Evolutionary conservation across 2,113 vertebrate species (phyloP).

Genomic region (Pungitius pungitius): DNA sequence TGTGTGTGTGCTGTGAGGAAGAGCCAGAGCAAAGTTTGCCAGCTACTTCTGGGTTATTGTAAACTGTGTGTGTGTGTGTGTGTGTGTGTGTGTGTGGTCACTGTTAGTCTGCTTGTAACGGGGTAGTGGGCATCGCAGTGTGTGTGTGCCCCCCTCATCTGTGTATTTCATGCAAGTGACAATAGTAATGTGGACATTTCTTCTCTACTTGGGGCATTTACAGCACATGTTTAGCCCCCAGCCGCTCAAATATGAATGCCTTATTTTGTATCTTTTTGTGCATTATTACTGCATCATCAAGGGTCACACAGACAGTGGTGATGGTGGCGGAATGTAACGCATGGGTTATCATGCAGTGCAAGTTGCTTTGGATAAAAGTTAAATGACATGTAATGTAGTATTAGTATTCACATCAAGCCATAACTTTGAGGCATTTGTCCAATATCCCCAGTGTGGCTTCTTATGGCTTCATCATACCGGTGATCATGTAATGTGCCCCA

Average conservation of each 20-base stretch:
- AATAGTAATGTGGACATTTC: constrained; percentile 24
- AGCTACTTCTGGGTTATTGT: constrained; percentile 26
- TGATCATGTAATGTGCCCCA: constrained; percentile 14
- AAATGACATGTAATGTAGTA: no score
- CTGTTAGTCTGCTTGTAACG: constrained; percentile 4
- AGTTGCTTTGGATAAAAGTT: no score
- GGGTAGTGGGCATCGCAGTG: constrained; percentile 15
- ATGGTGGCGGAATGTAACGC: no score
- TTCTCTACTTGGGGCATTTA: constrained; percentile 20
- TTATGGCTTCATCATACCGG: no score
- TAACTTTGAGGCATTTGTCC: constrained; percentile 9
- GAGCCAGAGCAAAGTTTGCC: constrained; percentile 37
- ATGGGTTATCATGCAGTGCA: no score
- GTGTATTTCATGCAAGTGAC: neutral
- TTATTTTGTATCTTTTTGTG: constrained; percentile 14
- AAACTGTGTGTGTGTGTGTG: constrained; percentile 11
- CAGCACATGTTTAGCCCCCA: constrained; percentile 19
- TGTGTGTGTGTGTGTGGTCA: neutral
- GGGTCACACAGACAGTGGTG: neutral
- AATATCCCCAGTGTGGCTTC: constrained; percentile 14
- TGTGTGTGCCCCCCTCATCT: constrained; percentile 10
- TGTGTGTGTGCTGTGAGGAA: constrained; percentile 18
- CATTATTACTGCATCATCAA: neutral
- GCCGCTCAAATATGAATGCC: constrained; percentile 36
- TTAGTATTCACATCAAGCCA: constrained; percentile 31